Evolutionary conservation across 2,888 invertebrate genomes (phyloP).

Genomic region (Ormyrus thymus): DNA sequence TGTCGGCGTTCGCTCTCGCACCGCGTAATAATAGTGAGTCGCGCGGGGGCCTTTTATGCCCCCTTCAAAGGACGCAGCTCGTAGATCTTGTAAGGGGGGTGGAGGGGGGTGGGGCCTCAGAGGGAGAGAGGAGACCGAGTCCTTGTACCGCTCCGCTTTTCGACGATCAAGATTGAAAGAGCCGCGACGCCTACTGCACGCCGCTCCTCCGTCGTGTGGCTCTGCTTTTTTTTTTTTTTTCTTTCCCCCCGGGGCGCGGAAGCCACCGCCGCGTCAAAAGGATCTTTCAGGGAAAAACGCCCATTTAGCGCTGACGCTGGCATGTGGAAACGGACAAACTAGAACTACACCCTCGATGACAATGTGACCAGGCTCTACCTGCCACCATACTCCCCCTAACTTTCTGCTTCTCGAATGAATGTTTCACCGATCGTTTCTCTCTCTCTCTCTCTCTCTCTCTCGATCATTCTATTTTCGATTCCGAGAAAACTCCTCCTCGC

Average conservation of each 20-base stretch:
- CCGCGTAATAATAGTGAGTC: constrained; percentile 54
- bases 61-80: constrained; percentile 45
- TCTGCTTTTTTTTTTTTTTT: constrained; percentile 45
- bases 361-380: too few species aligned
- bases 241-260: neutral
- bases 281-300: too few species aligned
- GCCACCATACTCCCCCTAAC: too few species aligned
- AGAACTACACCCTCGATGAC: too few species aligned
- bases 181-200: constrained; percentile 58
- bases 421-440: too few species aligned
- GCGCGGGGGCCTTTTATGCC: constrained; percentile 47
- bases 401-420: too few species aligned
- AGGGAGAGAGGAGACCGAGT: neutral
- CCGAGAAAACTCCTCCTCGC: too few species aligned
- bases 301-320: too few species aligned
- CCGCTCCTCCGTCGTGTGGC: constrained; percentile 50
- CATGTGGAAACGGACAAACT: too few species aligned
- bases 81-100: constrained; percentile 39
- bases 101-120: neutral
- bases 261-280: too few species aligned
- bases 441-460: too few species aligned
- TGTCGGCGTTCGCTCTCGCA: constrained; percentile 49
- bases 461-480: too few species aligned
- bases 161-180: constrained; percentile 45
- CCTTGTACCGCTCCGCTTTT: constrained; percentile 11